These are phyloP conservation scores for Rhodophaea formosa DNA, from an alignment of 2,888 invertebrate genomes.

Conservation along the genomic window DNA sequence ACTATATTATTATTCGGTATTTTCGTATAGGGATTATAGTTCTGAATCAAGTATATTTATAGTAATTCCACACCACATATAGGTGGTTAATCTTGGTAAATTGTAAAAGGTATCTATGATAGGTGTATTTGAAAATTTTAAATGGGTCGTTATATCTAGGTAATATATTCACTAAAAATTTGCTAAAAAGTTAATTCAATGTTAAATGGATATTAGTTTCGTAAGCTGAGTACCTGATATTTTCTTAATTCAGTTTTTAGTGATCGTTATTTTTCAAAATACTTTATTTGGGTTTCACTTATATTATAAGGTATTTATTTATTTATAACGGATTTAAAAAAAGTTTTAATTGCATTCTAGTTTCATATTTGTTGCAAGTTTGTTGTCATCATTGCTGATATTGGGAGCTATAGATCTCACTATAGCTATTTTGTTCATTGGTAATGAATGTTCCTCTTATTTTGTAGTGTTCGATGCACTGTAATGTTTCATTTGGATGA, in stretches of 20 bases:
- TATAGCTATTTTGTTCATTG: neutral
- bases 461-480: neutral
- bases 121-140: too few relatives aligned
- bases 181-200: neutral
- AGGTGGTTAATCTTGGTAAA: too few relatives aligned
- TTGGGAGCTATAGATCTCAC: neutral
- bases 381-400: neutral
- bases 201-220: neutral
- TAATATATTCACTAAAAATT: neutral
- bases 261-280: neutral
- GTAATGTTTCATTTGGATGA: neutral
- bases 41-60: too few relatives aligned
- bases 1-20: too few relatives aligned
- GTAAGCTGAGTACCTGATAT: slow-evolving; percentile 11
- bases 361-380: neutral
- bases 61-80: too few relatives aligned
- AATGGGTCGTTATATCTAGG: too few relatives aligned
- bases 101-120: too few relatives aligned
- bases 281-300: neutral
- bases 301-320: neutral
- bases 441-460: neutral
- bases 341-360: neutral
- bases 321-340: neutral
- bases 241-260: slow-evolving; percentile 1
- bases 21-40: too few relatives aligned